Conservation (phyloP, 2,797 vertebrate species). For the Phyllotis vaccarum region DNA sequence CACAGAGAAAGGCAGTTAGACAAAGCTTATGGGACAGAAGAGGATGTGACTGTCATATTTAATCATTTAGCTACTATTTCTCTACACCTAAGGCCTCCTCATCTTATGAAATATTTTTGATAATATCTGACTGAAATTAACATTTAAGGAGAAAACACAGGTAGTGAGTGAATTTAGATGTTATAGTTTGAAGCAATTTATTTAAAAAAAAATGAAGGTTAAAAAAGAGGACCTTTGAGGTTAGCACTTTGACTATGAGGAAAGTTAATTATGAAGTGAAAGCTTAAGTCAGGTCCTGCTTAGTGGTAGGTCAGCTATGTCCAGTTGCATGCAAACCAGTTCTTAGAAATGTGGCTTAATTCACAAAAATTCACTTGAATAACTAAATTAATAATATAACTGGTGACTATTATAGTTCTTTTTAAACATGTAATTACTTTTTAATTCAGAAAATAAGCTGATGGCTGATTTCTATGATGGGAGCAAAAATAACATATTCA, state of each 20-base stretch:
- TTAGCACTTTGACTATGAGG: background rate
- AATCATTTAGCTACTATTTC: background rate
- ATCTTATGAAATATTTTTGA: background rate
- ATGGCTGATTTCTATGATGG: background rate
- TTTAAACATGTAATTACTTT: background rate
- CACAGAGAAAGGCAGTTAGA: background rate
- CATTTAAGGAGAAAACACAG: background rate
- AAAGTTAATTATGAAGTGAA: background rate
- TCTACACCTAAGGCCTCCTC: background rate
- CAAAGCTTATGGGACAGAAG: background rate
- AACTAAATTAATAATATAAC: slow-evolving; percentile 31
- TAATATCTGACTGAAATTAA: background rate
- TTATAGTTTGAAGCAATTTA: background rate
- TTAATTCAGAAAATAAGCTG: background rate
- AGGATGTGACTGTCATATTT: background rate
- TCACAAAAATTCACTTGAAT: slow-evolving; percentile 39
- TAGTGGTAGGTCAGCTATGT: background rate
- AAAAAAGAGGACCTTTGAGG: background rate
- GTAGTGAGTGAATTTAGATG: background rate
- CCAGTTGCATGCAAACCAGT: background rate
- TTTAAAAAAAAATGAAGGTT: background rate
- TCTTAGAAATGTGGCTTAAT: slow-evolving; percentile 5
- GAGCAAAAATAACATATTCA: slow-evolving; percentile 19
- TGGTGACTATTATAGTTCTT: background rate
- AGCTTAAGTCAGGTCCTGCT: background rate